Conservation (phyloP, 1,140 invertebrate genomes). For the Caenorhabditis latens region DNA sequence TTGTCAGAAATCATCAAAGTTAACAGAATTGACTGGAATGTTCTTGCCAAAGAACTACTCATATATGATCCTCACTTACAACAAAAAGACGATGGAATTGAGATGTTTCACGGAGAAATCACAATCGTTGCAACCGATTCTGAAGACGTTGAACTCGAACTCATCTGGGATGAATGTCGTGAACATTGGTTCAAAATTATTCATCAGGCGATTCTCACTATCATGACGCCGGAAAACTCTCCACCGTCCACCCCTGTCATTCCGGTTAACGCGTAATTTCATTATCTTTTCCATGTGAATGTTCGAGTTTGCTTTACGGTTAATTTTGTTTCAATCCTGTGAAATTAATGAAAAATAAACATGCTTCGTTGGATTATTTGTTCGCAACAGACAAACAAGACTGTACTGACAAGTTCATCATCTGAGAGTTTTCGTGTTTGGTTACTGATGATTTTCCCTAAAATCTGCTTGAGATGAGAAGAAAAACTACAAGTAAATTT, state of each 20-base stretch:
- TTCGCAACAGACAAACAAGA: too few relatives aligned
- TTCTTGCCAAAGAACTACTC: constrained; percentile 61
- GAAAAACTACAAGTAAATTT: neutral
- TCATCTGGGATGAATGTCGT: constrained; percentile 72
- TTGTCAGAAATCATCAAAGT: constrained; percentile 68
- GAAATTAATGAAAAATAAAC: neutral
- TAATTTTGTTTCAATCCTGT: neutral
- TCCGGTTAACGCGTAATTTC: neutral
- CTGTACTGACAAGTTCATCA: too few relatives aligned
- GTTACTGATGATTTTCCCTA: too few relatives aligned
- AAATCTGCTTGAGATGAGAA: too few relatives aligned
- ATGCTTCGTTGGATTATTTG: too few relatives aligned
- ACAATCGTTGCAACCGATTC: neutral
- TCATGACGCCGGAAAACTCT: neutral
- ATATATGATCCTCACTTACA: constrained; percentile 70
- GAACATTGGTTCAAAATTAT: constrained; percentile 69
- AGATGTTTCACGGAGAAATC: constrained; percentile 72
- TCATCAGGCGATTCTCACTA: constrained; percentile 16
- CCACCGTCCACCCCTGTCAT: neutral
- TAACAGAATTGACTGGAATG: constrained; percentile 67
- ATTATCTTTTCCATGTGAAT: neutral
- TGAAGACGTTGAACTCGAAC: constrained; percentile 63
- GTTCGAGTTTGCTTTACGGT: neutral
- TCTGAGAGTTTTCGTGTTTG: too few relatives aligned
- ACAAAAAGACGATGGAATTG: constrained; percentile 71